Conservation (phyloP, 1,140 invertebrate species). For the Anthonomus grandis region DNA sequence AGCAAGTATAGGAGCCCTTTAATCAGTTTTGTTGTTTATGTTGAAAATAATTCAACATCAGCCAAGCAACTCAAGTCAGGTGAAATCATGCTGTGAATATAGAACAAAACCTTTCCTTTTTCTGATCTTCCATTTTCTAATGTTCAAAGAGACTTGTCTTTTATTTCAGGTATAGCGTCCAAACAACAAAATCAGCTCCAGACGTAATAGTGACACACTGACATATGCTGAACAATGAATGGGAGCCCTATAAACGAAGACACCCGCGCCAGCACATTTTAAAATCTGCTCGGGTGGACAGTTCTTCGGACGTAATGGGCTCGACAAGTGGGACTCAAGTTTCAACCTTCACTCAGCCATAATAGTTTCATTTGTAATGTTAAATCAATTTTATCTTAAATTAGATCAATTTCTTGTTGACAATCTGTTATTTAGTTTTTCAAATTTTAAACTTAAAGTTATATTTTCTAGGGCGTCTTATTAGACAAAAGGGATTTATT, state of each 20-base stretch:
- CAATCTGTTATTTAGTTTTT: slow-evolving; percentile 15
- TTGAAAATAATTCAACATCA: too few species aligned
- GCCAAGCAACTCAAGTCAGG: too few species aligned
- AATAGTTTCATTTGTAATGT: slow-evolving; percentile 9
- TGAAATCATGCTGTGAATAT: too few species aligned
- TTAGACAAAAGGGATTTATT: too few species aligned
- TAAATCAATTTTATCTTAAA: slow-evolving; percentile 12
- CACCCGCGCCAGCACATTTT: slow-evolving; percentile 52
- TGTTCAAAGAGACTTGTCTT: too few species aligned
- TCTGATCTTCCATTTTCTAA: too few species aligned
- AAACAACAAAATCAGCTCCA: slow-evolving; percentile 79
- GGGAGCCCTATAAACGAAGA: slow-evolving; percentile 58
- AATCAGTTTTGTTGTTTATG: too few species aligned
- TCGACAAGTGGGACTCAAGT: slow-evolving; percentile 33
- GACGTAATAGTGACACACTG: slow-evolving; percentile 84
- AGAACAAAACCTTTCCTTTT: too few species aligned
- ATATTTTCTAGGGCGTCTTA: too few species aligned
- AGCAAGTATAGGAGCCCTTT: too few species aligned
- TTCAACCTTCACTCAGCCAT: slow-evolving; percentile 27
- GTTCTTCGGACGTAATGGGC: neutral
- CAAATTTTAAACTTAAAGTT: too few species aligned
- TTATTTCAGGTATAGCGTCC: slow-evolving; percentile 60
- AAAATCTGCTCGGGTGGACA: slow-evolving; percentile 30
- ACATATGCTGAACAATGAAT: slow-evolving; percentile 55
- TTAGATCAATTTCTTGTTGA: slow-evolving; percentile 14